Base-by-base conservation (phyloP, 2,797 vertebrate genomes). In the Gadopsis bispinosus region DNA sequence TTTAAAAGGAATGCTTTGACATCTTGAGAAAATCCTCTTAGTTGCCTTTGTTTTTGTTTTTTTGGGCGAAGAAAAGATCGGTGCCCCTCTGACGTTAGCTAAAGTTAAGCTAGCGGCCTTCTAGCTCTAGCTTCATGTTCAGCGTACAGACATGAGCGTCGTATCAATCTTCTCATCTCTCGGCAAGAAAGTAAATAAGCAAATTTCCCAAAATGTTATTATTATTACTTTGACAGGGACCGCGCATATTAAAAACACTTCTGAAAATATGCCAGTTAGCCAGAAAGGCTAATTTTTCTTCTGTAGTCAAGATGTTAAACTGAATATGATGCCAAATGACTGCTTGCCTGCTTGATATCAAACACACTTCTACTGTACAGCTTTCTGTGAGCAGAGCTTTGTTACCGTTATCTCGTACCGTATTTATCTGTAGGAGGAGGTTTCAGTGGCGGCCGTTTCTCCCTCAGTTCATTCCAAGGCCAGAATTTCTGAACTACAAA, bases 401-500 rank as follows among this genome's bases (percentile, higher is more conserved):
- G 66, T 66, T 63, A 47, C 39, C n/a, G 26, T 50, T 26, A 55
- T 67, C 56, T 55, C 22, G 1, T 19, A 51, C 54, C 39, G 68
- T 48, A 66, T 50, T 55, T 14, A 31, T 80, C 56, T 67, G 75
- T 79, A 80, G 85, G 85, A 91, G 82, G 86, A 91, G 73, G 85
- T 81, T 59, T 85, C 83, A 82, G 65, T 81, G 88, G 72, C 14
- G 9, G 69, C 60, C 69, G 45, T 80, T 72, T 76, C 77, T 87
- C 73, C 61, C 59, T 61, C 77, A 79, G 70, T 84, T 81, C 70
- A 71, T 64, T 76, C 47, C 50, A 65, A 37, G 43, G 47, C 47
- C 19, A 48, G 7, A 9, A 48, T 14, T 51, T 66, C 59, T 69
- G 67, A 92, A 86, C 79, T 80, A 80, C 17, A 75, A 92, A 79